These are phyloP conservation scores for Prochilodus magdalenae DNA, from an alignment of 2,113 vertebrate genomes.

Conservation along the genomic window DNA sequence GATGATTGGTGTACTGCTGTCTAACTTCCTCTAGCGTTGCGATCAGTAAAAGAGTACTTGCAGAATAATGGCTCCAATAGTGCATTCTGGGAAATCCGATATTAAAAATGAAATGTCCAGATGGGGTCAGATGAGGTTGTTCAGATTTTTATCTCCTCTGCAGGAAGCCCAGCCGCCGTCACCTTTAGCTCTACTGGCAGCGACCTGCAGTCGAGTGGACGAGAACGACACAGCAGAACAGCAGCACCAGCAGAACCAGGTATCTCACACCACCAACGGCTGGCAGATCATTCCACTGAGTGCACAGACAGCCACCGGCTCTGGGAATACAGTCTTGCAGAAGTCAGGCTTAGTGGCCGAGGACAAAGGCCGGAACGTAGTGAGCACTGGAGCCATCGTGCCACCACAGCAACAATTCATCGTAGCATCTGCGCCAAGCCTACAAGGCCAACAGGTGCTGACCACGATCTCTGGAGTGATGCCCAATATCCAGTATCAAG, in stretches of 20 bases:
- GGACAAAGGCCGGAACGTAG: slow-evolving; percentile 79
- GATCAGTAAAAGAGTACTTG: too few species aligned
- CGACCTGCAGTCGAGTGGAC: slow-evolving; percentile 96
- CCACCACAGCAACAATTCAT: slow-evolving; percentile 84
- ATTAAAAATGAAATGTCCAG: too few species aligned
- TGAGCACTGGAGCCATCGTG: slow-evolving; percentile 67
- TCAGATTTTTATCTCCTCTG: slow-evolving; percentile 38
- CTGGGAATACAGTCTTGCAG: slow-evolving; percentile 74
- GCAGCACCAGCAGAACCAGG: slow-evolving; percentile 77
- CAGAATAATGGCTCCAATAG: too few species aligned
- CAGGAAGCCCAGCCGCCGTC: slow-evolving; percentile 94
- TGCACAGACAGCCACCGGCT: slow-evolving; percentile 64
- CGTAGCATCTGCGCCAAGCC: slow-evolving; percentile 81
- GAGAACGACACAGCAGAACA: slow-evolving; percentile 81
- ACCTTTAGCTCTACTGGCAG: slow-evolving; percentile 92
- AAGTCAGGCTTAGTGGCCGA: slow-evolving; percentile 75
- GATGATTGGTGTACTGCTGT: too few species aligned
- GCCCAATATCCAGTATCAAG: slow-evolving; percentile 96
- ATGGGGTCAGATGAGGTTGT: too few species aligned
- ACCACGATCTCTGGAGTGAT: slow-evolving; percentile 87
- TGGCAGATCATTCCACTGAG: slow-evolving; percentile 91
- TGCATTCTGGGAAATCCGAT: too few species aligned
- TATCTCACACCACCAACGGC: slow-evolving; percentile 87
- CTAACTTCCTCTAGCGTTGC: too few species aligned
- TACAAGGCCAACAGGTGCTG: slow-evolving; percentile 91